These are phyloP conservation scores for Atta colombica DNA, from an alignment of 1,140 invertebrate genomes.

Conservation along the genomic window DNA sequence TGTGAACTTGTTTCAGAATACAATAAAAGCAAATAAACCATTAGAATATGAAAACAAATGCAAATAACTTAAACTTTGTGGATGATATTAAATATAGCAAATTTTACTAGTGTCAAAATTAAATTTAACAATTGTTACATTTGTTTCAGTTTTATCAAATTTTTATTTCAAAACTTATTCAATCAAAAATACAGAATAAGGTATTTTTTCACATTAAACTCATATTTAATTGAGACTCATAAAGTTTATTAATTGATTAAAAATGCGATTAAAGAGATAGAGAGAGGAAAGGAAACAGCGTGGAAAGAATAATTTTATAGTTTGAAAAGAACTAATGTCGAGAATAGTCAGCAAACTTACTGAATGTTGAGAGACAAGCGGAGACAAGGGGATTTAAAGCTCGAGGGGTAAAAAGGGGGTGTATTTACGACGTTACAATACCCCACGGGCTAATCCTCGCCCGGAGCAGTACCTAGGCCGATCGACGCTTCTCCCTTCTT, in stretches of 20 bases:
- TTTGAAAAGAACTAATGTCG: constrained; percentile 29
- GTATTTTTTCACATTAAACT: not conserved
- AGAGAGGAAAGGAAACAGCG: not conserved
- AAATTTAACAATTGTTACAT: not conserved
- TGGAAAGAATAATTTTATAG: constrained; percentile 55
- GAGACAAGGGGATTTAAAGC: constrained; percentile 69
- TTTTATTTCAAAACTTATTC: not conserved
- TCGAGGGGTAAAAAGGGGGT: constrained; percentile 77
- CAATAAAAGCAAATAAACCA: not conserved
- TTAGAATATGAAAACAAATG: not conserved
- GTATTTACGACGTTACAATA: constrained; percentile 87
- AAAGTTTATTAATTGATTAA: constrained; percentile 12
- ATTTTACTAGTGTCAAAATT: not conserved
- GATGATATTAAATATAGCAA: not conserved
- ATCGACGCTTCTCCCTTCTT: constrained; percentile 78
- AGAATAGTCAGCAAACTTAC: constrained; percentile 79
- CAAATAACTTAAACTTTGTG: not conserved
- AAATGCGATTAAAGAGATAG: not conserved
- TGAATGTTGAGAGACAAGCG: constrained; percentile 66
- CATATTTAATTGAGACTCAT: not conserved
- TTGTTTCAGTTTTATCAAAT: not conserved
- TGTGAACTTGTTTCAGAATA: not conserved
- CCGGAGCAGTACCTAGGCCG: constrained; percentile 75
- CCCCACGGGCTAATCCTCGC: constrained; percentile 86
- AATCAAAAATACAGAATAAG: not conserved